Conservation (phyloP, 2,113 vertebrate species). For the Euleptes europaea region DNA sequence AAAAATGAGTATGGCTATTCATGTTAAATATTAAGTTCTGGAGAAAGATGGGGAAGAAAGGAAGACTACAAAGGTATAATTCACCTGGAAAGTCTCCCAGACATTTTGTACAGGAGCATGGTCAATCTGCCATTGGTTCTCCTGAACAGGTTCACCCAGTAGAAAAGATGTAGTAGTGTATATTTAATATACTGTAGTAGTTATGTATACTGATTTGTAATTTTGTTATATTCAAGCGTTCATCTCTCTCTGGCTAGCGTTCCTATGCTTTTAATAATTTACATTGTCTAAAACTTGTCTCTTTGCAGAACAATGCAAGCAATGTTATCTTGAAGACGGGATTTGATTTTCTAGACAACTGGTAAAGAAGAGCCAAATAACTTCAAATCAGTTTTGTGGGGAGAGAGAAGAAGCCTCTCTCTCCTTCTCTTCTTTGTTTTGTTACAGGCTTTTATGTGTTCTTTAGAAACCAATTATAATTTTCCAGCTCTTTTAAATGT, state of each 20-base stretch:
- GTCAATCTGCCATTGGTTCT: too few relatives aligned
- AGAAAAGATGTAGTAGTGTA: not conserved
- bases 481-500: conserved; percentile 65
- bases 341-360: conserved; percentile 98
- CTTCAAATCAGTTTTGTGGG: conserved; percentile 30
- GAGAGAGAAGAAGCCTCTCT: conserved; percentile 31
- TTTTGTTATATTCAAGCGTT: not conserved
- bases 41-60: too few relatives aligned
- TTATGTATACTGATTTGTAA: not conserved
- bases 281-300: not conserved
- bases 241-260: not conserved
- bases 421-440: conserved; percentile 41
- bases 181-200: too few relatives aligned
- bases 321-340: conserved; percentile 93
- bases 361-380: conserved; percentile 79
- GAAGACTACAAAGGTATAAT: too few relatives aligned
- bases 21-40: too few relatives aligned
- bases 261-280: not conserved
- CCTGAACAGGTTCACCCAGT: not conserved
- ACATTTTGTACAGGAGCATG: too few relatives aligned
- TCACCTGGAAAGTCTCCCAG: too few relatives aligned
- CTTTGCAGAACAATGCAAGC: conserved; percentile 85
- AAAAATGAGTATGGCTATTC: too few relatives aligned
- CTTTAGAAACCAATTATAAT: conserved; percentile 60
- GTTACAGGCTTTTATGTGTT: conserved; percentile 61